phyloP scores from a whole-genome alignment of 2,113 vertebrate species.

The Thinocorus orbignyianus region DNA sequence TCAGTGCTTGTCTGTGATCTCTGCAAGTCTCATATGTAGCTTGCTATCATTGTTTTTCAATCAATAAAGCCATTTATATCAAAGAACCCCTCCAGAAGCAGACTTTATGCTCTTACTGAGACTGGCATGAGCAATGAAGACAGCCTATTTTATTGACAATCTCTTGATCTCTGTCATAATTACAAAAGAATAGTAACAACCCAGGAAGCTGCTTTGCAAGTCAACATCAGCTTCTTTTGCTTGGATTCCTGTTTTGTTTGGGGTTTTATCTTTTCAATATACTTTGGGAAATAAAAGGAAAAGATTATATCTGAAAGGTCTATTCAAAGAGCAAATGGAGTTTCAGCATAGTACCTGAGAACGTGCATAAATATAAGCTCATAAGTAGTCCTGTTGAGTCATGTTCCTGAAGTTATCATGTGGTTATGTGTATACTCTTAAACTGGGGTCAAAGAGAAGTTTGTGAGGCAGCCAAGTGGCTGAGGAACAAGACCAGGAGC shows the following conservation, averaged over 20 bases:
- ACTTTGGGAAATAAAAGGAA: background rate
- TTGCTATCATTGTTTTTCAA: background rate
- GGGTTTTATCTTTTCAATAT: background rate
- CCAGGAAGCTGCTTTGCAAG: background rate
- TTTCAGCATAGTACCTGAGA: background rate
- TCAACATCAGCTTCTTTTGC: background rate
- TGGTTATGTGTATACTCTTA: background rate
- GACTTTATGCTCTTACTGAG: background rate
- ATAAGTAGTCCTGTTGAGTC: background rate
- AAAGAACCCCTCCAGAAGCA: background rate
- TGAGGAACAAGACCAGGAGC: background rate
- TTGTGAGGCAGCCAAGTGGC: background rate
- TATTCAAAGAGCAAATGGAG: background rate
- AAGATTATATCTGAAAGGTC: background rate
- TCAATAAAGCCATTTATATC: constrained; percentile 12
- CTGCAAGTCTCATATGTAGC: background rate
- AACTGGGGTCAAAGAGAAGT: background rate
- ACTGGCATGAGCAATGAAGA: background rate
- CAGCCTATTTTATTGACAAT: background rate
- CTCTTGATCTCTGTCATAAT: background rate
- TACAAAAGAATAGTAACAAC: background rate
- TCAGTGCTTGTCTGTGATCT: background rate
- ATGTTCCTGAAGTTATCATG: background rate
- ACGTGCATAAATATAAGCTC: background rate
- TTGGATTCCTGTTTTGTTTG: background rate